phyloP scores from a whole-genome alignment of 1,140 invertebrate genomes.

The Calosoma granatense region DNA sequence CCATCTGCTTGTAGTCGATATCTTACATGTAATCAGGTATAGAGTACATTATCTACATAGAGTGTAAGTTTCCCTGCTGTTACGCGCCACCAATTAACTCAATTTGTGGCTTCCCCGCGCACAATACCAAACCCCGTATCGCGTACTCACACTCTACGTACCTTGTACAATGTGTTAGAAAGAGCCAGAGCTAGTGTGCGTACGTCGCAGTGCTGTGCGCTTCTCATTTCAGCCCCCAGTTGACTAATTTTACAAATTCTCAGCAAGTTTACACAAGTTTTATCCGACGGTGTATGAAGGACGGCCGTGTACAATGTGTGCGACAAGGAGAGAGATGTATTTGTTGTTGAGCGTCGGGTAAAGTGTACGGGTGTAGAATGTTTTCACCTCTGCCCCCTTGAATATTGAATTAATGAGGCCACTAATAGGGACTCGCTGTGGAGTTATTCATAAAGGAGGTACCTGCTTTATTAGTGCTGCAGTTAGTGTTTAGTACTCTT shows the following conservation, averaged over 20 bases:
- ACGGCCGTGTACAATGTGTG: not conserved
- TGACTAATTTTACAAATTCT: constrained; percentile 6
- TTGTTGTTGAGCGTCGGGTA: not conserved
- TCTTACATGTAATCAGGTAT: constrained; percentile 18
- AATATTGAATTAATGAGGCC: constrained; percentile 8
- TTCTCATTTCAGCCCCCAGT: not conserved
- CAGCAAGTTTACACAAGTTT: not conserved
- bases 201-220: not conserved
- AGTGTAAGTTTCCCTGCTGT: constrained; percentile 21
- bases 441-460: constrained; percentile 4
- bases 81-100: constrained; percentile 21
- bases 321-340: not conserved
- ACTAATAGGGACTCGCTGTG: constrained; percentile 1
- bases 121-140: not conserved
- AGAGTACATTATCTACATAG: constrained; percentile 17
- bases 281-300: not conserved
- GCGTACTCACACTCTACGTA: not conserved
- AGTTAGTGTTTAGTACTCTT: not conserved
- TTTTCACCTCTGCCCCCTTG: not conserved
- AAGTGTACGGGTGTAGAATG: not conserved
- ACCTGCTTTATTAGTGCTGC: constrained; percentile 3
- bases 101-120: constrained; percentile 16
- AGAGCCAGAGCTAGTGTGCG: not conserved
- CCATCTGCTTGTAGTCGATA: constrained; percentile 16
- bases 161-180: not conserved